Base-by-base conservation (phyloP, 2,113 vertebrate species). In the Argyrosomus japonicus region DNA sequence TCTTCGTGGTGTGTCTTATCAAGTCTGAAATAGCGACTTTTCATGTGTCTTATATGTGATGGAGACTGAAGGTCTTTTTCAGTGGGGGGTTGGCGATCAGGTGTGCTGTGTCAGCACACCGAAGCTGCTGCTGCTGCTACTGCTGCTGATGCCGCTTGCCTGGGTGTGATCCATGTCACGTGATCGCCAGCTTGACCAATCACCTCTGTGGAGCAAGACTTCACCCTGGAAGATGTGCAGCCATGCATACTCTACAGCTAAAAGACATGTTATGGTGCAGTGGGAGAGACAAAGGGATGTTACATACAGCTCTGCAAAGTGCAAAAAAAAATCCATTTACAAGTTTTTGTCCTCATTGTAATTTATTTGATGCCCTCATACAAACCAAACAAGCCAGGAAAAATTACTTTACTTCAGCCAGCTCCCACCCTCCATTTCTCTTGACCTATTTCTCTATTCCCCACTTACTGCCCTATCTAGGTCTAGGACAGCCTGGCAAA, bases 51-150 rank as follows among this genome's bases (percentile, higher is more conserved):
- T 61, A 10, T 40, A 53, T 63, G 57, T 21, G 53, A 58, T 53
- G 54, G 73, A 75, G 77, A 88, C 70, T 90, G 89, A 90, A 88
- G 76, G 90, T 83, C 84, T 82, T 72, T 90, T 77, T 88, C 77
- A 77, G 80, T 56, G 80, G 83, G 83, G 81, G 70, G 85, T 54
- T 77, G 85, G 77, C 11, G 54, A 83, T 90, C 91, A 93, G 89
- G 90, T 93, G 90, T 92, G 94, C 94, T 92, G 84, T 92, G 91
- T 95, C 94, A 95, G 93, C 94, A 94, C 84, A 75, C 45, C 25
- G 58, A 81, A 83, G 85, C 81, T 64, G 72, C 90, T 57, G 86
- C 81, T 64, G 82, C 75, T 80, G 84, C 86, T 63, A 62, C 83
- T 47, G 45, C 45, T 47, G 86, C 86, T 63, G 69, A 80, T 65